A percentile compares a stretch with the other conserved stretches of the same genome.
Evolutionary conservation across 2,888 invertebrate genomes (phyloP).

Genomic region (Mesopsocus fuscifrons): DNA sequence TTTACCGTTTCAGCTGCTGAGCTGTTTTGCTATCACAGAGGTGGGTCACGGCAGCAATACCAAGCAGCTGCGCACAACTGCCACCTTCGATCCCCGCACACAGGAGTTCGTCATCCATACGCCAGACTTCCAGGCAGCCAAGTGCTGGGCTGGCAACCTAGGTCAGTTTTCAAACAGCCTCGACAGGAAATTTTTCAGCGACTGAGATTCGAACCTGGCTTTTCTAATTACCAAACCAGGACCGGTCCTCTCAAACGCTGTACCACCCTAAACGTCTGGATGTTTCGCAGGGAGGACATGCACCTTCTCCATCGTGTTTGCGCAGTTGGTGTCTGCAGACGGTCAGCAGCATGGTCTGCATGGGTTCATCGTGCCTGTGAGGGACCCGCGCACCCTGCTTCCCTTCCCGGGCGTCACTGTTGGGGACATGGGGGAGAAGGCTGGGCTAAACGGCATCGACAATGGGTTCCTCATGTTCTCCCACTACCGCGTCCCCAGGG

Average conservation of each 20-base stretch:
- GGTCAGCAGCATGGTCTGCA: conserved; percentile 69
- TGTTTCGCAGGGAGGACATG: conserved; percentile 55
- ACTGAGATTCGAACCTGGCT: too few species aligned
- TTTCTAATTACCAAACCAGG: too few species aligned
- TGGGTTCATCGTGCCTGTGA: conserved; percentile 71
- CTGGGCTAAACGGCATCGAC: conserved; percentile 79
- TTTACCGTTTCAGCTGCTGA: conserved; percentile 24
- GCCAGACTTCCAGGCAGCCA: conserved; percentile 35
- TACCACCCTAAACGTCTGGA: too few species aligned
- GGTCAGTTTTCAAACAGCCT: conserved; percentile 19
- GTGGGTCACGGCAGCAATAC: conserved; percentile 38
- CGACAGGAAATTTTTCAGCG: too few species aligned
- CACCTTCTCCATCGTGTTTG: conserved; percentile 72
- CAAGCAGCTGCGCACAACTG: conserved; percentile 31
- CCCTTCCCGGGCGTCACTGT: conserved; percentile 70
- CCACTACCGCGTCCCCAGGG: conserved; percentile 61
- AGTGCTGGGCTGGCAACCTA: conserved; percentile 36
- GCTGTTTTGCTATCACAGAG: conserved; percentile 37
- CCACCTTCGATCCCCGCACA: conserved; percentile 29
- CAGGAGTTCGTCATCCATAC: conserved; percentile 34
- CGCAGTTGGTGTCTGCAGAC: conserved; percentile 67
- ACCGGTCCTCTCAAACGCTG: neutral
- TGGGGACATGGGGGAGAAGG: conserved; percentile 86
- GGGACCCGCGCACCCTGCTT: conserved; percentile 54
- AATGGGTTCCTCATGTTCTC: conserved; percentile 73